Evolutionary conservation across 1,140 invertebrate species (phyloP), one percentile per base, ranked within the genome.

Genomic region (Atta texana): DNA sequence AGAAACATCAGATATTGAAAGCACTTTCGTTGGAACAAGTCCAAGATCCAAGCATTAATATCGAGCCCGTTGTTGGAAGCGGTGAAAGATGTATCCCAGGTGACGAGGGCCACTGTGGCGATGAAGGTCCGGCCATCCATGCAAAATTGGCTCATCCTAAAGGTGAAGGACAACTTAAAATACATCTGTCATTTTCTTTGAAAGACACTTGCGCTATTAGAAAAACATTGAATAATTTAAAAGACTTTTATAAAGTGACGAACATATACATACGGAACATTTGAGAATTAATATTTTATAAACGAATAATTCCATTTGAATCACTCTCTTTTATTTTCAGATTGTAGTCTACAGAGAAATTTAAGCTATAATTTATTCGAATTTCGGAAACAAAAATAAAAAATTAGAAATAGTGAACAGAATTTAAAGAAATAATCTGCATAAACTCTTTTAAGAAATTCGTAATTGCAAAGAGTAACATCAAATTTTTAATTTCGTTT

Each of bases 1-100:
- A 99, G 93, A 97, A 97, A 90, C 98, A 99, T 95, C 98, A 98
- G 95, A 97, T 98, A 81, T 94, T 98, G 74, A 96, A 97, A 91
- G 96, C 98, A 2, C 92, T 98, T 57, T 96, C 97, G 0, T 94
- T 98, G 75, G 97, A 97, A 78, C 97, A 97, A 90, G 97, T 98
- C 2, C 96, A 97, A 81, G 98, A 99, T 94, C 98, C 98, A 0
- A 96, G 96, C 34, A 97, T 97, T 24, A 99, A 99, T 93, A 98
- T 97, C 87, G 98, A 99, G 94, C 96, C 98, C 0, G 97, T 99
- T 18, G 98, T 99, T 61, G 99, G 99, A 7, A 99, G 97, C 92
- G 99, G 99, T n/a, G 98, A 98, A 92, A 96, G 98, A 87, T 99
- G 99, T 95, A 98, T 99, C 77, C 99, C 98, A 6, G 98, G 98